Evolutionary conservation across 2,888 invertebrate genomes (phyloP), one percentile per base, ranked within the genome.

Genomic region (Limnephilus auricula): DNA sequence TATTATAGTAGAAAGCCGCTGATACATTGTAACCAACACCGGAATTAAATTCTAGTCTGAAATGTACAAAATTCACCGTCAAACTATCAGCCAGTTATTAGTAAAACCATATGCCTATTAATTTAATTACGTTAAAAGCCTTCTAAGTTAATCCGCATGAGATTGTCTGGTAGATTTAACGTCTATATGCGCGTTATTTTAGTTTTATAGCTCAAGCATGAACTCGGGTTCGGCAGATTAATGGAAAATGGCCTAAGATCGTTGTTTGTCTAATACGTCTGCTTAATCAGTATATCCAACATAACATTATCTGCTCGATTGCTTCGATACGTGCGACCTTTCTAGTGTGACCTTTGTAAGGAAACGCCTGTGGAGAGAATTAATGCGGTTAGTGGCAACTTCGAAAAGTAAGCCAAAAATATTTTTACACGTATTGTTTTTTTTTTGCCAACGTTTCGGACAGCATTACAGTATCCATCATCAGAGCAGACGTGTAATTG

Each of bases 251-350:
- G 30, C 40, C 45, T 30, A 40, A 40, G 40, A 40, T 37, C n/a
- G 30, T 85, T 9, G 65, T 40, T 37, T 37, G 85, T 30, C 37
- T 40, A 40, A 40, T 85, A 40, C 40, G 37, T 37, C n/a, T 18
- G 25, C 40, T 40, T 84, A 85, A 85, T 85, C 85, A n/a, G 6
- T 85, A 45, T 34, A n/a, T 40, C 34, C 18, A 45, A 40, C 37
- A 85, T 85, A 45, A 5, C 2, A 85, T 85, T 85, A 85, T 30
- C 25, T 30, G 40, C n/a, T 40, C 85, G 13, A 30, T n/a, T 85
- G 40, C 13, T 85, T 85, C 34, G 82, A 34, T 82, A 37, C 82
- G 34, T 32, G 82, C 34, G 82, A 82, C 82, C 82, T 82, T 82
- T 82, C 82, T 25, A 25, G 6, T 25, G 32, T 82, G 34, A 82